phyloP scores from a whole-genome alignment of 2,797 vertebrate species.

The Thaleichthys pacificus region DNA sequence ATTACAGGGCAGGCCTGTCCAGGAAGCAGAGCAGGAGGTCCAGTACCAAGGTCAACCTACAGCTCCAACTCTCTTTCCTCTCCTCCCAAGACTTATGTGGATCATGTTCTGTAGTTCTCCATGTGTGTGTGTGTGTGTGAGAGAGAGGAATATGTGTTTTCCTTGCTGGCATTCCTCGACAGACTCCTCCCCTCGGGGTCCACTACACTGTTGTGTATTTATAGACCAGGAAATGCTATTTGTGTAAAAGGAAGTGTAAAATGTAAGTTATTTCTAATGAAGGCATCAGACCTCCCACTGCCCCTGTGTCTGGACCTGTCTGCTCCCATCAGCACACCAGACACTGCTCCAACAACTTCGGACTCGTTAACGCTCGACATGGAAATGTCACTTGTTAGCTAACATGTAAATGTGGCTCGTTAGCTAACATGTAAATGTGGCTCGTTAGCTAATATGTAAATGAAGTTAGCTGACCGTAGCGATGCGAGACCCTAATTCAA shows the following conservation, averaged over 20 bases:
- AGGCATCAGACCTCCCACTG: not conserved
- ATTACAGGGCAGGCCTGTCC: not conserved
- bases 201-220: constrained; percentile 68
- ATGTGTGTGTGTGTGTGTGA: not conserved
- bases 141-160: not conserved
- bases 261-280: constrained; percentile 48
- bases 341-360: no score
- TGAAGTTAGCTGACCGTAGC: no score
- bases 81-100: not conserved
- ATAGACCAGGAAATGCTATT: constrained; percentile 71
- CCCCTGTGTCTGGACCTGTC: not conserved
- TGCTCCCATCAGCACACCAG: no score
- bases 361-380: no score
- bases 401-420: no score
- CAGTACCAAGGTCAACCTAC: not conserved
- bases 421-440: no score
- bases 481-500: no score
- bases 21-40: not conserved
- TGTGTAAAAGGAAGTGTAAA: constrained; percentile 66
- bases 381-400: no score
- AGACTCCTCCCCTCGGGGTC: constrained; percentile 28
- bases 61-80: not conserved
- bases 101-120: not conserved
- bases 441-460: no score
- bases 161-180: not conserved